phyloP scores from a whole-genome alignment of 2,797 vertebrate genomes.

The Lithobates sylvaticus region DNA sequence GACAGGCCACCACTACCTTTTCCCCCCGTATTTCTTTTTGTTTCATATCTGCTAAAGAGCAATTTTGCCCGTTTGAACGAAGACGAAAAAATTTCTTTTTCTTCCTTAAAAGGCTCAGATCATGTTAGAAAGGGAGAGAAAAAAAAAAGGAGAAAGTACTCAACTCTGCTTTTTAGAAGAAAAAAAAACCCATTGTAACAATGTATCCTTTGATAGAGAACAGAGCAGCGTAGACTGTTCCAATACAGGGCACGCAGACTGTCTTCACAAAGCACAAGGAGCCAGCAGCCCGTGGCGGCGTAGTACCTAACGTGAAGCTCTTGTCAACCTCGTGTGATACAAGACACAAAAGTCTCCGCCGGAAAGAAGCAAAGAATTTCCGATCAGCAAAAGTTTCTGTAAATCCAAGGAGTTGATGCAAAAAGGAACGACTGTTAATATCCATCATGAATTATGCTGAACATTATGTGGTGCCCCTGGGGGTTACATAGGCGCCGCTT shows the following conservation, averaged over 20 bases:
- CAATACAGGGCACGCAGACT: slow-evolving; percentile 50
- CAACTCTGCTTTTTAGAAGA: slow-evolving; percentile 58
- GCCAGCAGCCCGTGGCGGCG: slow-evolving; percentile 23
- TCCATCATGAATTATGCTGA: neutral
- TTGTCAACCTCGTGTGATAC: slow-evolving; percentile 49
- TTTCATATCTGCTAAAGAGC: slow-evolving; percentile 51
- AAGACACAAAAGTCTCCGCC: slow-evolving; percentile 42
- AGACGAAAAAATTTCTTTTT: slow-evolving; percentile 25
- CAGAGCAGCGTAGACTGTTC: slow-evolving; percentile 52
- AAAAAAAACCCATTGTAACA: slow-evolving; percentile 55
- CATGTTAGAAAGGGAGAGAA: slow-evolving; percentile 53
- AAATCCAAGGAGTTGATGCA: slow-evolving; percentile 11
- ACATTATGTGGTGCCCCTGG: neutral
- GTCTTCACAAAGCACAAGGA: slow-evolving; percentile 64
- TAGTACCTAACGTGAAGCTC: slow-evolving; percentile 24
- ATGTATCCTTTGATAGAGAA: slow-evolving; percentile 60
- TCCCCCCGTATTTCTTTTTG: neutral
- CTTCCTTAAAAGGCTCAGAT: slow-evolving; percentile 53
- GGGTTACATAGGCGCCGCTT: neutral
- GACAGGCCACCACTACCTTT: slow-evolving; percentile 24
- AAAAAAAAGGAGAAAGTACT: slow-evolving; percentile 55
- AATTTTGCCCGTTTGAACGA: slow-evolving; percentile 52
- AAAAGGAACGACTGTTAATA: neutral
- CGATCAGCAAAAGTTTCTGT: slow-evolving; percentile 39
- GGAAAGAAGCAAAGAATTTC: slow-evolving; percentile 16